Evolutionary conservation across 2,888 invertebrate species (phyloP).

Genomic region (Hybos culiciformis): DNA sequence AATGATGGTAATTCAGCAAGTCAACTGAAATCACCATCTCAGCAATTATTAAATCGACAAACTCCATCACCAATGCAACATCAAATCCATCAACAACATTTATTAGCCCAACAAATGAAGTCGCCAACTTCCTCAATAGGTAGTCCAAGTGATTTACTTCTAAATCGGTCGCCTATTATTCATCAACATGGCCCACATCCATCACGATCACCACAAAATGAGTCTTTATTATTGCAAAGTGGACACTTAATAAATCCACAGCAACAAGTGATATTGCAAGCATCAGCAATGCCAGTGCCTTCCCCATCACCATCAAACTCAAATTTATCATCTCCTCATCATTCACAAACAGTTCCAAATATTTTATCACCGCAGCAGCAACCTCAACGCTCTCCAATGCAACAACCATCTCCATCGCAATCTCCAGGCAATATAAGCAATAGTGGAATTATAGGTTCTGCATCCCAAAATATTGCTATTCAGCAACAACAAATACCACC

Average conservation of each 20-base stretch:
- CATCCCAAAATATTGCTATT: neutral
- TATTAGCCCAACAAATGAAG: neutral
- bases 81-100: neutral
- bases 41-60: neutral
- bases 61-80: neutral
- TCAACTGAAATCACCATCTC: neutral
- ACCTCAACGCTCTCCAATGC: neutral
- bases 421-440: slow-evolving; percentile 12
- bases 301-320: slow-evolving; percentile 19
- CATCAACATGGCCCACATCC: neutral
- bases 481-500: slow-evolving; percentile 10
- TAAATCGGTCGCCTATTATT: neutral
- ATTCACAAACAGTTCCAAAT: neutral
- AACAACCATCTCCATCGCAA: neutral
- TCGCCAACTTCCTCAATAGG: too few species aligned
- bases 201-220: neutral
- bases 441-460: slow-evolving; percentile 19
- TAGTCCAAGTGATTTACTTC: neutral
- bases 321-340: slow-evolving; percentile 9
- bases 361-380: neutral
- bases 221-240: slow-evolving; percentile 3
- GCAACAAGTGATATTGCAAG: slow-evolving; percentile 7
- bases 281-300: slow-evolving; percentile 19
- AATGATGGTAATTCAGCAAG: slow-evolving; percentile 48
- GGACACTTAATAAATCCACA: slow-evolving; percentile 10